phyloP scores from a whole-genome alignment of 2,888 invertebrate species.

The Tanypteryx hageni region DNA sequence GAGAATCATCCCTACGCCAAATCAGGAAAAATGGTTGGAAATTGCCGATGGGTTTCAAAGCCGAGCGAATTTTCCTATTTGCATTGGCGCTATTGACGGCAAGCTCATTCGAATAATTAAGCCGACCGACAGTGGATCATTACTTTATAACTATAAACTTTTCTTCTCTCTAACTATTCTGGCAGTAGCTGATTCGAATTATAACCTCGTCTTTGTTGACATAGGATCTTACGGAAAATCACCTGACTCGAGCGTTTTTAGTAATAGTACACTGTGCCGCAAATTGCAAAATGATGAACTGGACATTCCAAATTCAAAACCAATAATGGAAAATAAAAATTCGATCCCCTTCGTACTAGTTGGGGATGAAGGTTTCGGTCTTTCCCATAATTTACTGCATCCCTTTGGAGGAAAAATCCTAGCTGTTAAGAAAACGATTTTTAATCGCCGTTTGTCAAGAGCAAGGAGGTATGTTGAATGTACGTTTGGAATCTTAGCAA shows the following conservation, averaged over 20 bases:
- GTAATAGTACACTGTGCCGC: constrained; percentile 44
- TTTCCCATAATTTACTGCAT: constrained; percentile 68
- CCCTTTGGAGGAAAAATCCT: constrained; percentile 69
- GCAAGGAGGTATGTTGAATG: constrained; percentile 67
- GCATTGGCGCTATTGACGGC: background rate
- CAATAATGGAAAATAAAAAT: no score
- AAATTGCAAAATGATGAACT: constrained; percentile 33
- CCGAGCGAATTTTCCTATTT: constrained; percentile 12
- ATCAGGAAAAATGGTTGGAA: background rate
- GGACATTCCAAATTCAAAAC: no score
- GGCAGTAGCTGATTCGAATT: constrained; percentile 71
- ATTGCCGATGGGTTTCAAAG: background rate
- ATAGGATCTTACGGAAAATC: constrained; percentile 70
- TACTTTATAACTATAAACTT: constrained; percentile 69
- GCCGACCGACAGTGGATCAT: background rate
- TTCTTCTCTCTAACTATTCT: constrained; percentile 71
- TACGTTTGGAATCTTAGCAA: constrained; percentile 70
- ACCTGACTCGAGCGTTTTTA: constrained; percentile 70
- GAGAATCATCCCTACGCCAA: constrained; percentile 35
- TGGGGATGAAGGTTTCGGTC: constrained; percentile 71
- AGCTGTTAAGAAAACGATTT: constrained; percentile 68
- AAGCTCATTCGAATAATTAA: constrained; percentile 11
- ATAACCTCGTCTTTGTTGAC: constrained; percentile 70
- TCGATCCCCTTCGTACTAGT: constrained; percentile 63
- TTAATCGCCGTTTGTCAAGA: constrained; percentile 66